Base-by-base conservation (phyloP, 2,888 invertebrate genomes). In the Therioaphis trifolii region DNA sequence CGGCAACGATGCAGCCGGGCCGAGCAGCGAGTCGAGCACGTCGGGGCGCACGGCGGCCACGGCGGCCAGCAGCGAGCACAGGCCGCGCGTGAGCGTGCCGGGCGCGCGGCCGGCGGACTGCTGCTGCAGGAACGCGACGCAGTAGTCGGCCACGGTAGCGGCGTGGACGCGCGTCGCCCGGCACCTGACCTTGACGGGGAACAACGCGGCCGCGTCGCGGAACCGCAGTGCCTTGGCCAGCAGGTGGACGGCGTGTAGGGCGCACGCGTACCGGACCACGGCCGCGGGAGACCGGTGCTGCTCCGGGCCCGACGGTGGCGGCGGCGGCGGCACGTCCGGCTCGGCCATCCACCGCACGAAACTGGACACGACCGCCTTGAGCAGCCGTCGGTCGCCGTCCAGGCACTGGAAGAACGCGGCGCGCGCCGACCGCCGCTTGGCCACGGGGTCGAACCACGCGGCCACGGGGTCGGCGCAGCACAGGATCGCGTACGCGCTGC, bases 381-480 rank as follows among this genome's bases (percentile, higher is more conserved):
- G n/a, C 40, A 82, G 61, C 14, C 4, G 46, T 9, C 72, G 29
- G 14, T 82, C 82, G 27, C 68, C 55, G 40, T 49, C 15, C 18
- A 82, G 9, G 14, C 82, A 82, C 18, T 63, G n/a, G n/a, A 82
- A 82, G n/a, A 74, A 82, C 24, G 74, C 74, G 18, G 74, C 35
- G 24, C 82, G 12, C 49, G 49, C 46, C 24, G 63, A 49, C 27
- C 46, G 12, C 49, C 12, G 61, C 35, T n/a, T 24, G 40, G 74
- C 24, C 61, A 82, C 63, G 40, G 12, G 14, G 4, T 74, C 63
- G 11, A 82, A 82, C 82, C 82, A 82, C 35, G 12, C 27, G 49
- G 82, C 82, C 40, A 35, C 52, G 5, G 82, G 82, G 14, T 82
- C 74, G 82, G 74, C 63, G n/a, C 82, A 63, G 14, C 74, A 82